A percentile compares a stretch with the other conserved stretches of the same genome.
These are phyloP conservation scores for Tinea trinotella DNA, from an alignment of 2,888 invertebrate species.

Conservation along the genomic window DNA sequence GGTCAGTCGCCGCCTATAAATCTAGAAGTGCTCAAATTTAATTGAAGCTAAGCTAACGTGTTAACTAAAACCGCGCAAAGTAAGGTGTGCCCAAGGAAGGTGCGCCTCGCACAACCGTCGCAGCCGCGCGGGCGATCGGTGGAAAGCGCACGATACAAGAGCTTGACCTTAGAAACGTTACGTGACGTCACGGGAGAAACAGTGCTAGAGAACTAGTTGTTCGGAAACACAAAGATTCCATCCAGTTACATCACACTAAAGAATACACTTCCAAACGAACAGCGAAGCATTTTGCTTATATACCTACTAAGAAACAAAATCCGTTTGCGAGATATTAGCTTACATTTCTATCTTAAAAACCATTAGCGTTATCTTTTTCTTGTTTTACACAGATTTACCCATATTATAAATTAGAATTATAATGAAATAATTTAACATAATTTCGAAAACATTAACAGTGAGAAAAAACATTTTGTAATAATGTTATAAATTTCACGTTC, in stretches of 20 bases:
- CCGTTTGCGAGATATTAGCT: neutral
- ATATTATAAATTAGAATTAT: neutral
- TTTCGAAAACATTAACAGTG: neutral
- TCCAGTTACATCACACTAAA: conserved; percentile 13
- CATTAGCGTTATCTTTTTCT: too few species aligned
- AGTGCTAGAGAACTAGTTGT: neutral
- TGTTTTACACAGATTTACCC: too few species aligned
- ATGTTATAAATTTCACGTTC: neutral
- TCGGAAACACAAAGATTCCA: neutral
- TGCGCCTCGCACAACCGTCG: conserved; percentile 66
- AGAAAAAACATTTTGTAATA: neutral
- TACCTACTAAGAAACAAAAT: neutral
- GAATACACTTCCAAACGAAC: neutral
- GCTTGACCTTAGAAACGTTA: conserved; percentile 39
- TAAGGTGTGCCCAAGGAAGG: conserved; percentile 68
- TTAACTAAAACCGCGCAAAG: conserved; percentile 61
- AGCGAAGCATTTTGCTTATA: neutral
- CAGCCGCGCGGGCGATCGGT: conserved; percentile 77
- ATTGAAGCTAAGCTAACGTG: conserved; percentile 6
- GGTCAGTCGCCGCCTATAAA: neutral
- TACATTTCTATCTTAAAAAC: neutral
- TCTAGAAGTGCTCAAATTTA: conserved; percentile 12
- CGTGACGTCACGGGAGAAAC: conserved; percentile 1
- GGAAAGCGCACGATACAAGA: conserved; percentile 67
- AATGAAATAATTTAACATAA: neutral